phyloP scores from a whole-genome alignment of 1,140 invertebrate genomes.

The Drusus annulatus region DNA sequence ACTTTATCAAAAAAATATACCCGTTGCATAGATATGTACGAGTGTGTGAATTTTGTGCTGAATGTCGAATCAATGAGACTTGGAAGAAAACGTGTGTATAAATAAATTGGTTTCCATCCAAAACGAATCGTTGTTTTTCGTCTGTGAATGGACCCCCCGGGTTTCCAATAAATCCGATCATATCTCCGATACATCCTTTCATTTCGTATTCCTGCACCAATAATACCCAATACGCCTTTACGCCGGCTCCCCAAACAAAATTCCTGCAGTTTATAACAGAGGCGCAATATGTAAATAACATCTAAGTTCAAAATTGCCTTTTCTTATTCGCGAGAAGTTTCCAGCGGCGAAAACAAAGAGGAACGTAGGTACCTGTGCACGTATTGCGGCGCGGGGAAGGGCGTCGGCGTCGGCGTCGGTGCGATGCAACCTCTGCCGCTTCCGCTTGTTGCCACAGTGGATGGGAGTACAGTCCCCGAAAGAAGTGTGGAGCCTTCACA shows the following conservation, averaged over 20 bases:
- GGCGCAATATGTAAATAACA: conserved; percentile 21
- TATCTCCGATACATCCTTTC: neutral
- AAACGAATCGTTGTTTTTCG: too few species aligned
- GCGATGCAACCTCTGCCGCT: conserved; percentile 12
- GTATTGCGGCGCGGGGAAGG: neutral
- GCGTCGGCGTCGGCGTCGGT: neutral
- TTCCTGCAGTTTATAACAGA: neutral
- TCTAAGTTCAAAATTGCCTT: conserved; percentile 16
- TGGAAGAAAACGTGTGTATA: too few species aligned
- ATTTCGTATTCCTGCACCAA: neutral
- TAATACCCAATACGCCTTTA: neutral
- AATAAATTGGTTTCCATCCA: too few species aligned
- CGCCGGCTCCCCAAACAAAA: neutral
- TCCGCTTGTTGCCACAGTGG: too few species aligned
- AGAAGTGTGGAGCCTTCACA: too few species aligned
- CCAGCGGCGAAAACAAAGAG: conserved; percentile 2
- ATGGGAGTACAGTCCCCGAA: too few species aligned
- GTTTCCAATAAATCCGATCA: too few species aligned
- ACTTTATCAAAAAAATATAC: too few species aligned
- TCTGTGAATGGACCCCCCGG: too few species aligned
- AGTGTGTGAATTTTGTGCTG: too few species aligned
- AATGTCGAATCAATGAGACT: too few species aligned
- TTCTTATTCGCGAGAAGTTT: conserved; percentile 21
- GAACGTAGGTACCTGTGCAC: neutral
- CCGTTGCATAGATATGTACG: too few species aligned